phyloP scores from a whole-genome alignment of 2,888 invertebrate species.

The Chrysina gloriosa region DNA sequence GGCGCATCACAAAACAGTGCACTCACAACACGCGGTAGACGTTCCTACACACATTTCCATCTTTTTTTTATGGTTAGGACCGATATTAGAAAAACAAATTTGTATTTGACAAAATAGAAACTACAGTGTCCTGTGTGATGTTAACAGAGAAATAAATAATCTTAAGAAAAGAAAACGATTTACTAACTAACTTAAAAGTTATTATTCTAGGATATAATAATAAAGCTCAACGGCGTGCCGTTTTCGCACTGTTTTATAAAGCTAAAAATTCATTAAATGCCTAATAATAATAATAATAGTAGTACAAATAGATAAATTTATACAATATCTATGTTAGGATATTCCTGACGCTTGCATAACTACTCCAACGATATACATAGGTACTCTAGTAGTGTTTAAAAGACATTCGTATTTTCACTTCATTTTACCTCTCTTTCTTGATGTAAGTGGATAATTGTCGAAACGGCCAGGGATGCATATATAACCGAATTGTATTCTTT shows the following conservation, averaged over 20 bases:
- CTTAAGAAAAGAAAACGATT: constrained; percentile 24
- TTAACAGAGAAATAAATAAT: constrained; percentile 33
- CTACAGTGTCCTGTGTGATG: neutral
- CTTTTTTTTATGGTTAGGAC: constrained; percentile 18
- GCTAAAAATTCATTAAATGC: constrained; percentile 49
- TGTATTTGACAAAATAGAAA: too few relatives aligned
- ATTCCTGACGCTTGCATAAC: constrained; percentile 46
- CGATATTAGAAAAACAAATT: neutral
- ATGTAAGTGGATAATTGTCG: too few relatives aligned
- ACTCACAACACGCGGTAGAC: constrained; percentile 39
- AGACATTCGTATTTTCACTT: constrained; percentile 36
- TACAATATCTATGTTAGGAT: constrained; percentile 59
- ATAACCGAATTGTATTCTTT: neutral
- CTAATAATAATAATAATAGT: constrained; percentile 63
- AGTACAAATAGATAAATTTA: constrained; percentile 63
- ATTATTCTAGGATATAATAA: constrained; percentile 5
- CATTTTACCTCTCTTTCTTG: constrained; percentile 26
- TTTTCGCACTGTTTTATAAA: constrained; percentile 45
- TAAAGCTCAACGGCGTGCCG: constrained; percentile 38
- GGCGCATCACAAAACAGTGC: constrained; percentile 44
- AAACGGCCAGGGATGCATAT: too few relatives aligned
- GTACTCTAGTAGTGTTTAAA: constrained; percentile 64
- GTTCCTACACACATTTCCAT: neutral
- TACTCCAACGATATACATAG: constrained; percentile 62
- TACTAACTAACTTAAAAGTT: constrained; percentile 19